Evolutionary conservation across 2,888 invertebrate genomes (phyloP), one percentile per base, ranked within the genome.

Genomic region (Antheraea assamensis): DNA sequence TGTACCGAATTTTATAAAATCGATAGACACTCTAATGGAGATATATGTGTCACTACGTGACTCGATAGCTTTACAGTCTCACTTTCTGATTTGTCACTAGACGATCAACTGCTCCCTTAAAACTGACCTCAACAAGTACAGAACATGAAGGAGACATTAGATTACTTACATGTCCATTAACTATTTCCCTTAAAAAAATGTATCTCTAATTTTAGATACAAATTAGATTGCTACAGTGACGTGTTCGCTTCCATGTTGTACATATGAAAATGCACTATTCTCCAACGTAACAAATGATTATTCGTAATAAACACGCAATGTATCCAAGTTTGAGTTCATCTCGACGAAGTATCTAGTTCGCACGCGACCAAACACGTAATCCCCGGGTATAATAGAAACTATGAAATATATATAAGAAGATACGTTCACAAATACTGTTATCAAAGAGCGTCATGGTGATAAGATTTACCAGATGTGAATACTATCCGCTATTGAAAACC

Each of bases 291-390:
- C 35, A 68, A 21, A 10, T 35, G 35, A 68, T 35, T 68, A 68
- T 68, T 68, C 35, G 68, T n/a, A 35, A n/a, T 35, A 68, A 68
- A 35, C 68, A 68, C 68, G 68, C 24, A 24, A 42, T 35, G 35
- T 52, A 73, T 17, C 19, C n/a, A 4, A 35, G 15, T 55, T 30
- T 17, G 30, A 47, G 66, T 72, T 30, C 47, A 72, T 47, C 72
- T 66, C 19, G 19, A 27, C 35, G 13, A 7, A n/a, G 13, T 47
- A 52, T 64, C 24, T 49, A 30, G 66, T 66, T 64, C 72, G 64
- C 64, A 49, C 66, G 49, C 66, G 21, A 72, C 8, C 30, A 21
- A 31, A 68, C 1, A 68, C 21, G 21, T 35, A 68, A 35, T 15
- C 35, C n/a, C 0, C 68, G 21, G 68, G 2, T 35, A 0, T 30